These are phyloP conservation scores for Malurus splendens DNA, from an alignment of 2,797 vertebrate genomes.

Conservation along the genomic window DNA sequence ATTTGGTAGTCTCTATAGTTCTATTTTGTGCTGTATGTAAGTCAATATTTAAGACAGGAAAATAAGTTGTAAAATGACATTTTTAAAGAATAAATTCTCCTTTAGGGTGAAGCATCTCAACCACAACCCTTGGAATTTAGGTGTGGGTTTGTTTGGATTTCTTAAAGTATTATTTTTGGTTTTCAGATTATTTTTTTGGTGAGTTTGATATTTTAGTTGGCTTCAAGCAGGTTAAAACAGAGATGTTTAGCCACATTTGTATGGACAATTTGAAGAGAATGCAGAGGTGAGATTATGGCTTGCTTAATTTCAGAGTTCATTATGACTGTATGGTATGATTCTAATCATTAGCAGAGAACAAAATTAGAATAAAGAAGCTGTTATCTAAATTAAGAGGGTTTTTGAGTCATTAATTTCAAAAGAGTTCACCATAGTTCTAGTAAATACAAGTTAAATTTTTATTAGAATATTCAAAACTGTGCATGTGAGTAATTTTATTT, in stretches of 20 bases:
- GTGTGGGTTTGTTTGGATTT: accelerated
- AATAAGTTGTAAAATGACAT: not conserved
- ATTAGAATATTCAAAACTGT: not conserved
- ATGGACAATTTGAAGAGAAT: not conserved
- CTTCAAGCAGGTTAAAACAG: not conserved
- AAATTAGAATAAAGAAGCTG: not conserved
- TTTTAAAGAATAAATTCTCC: not conserved
- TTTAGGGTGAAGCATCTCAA: not conserved
- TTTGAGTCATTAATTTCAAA: not conserved
- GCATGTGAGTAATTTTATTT: not conserved
- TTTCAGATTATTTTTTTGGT: not conserved
- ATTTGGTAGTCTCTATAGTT: not conserved
- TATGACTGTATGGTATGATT: not conserved
- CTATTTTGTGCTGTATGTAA: not conserved
- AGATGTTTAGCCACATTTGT: not conserved
- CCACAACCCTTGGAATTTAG: not conserved
- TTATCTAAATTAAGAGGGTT: not conserved
- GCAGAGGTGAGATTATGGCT: not conserved
- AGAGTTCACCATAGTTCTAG: not conserved
- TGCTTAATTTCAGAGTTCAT: not conserved
- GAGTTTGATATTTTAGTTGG: not conserved
- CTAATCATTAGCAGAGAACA: not conserved
- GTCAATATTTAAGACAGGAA: not conserved
- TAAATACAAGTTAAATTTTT: not conserved
- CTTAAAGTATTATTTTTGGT: not conserved